phyloP scores from a whole-genome alignment of 2,888 invertebrate species.

The Eilema sororculum region DNA sequence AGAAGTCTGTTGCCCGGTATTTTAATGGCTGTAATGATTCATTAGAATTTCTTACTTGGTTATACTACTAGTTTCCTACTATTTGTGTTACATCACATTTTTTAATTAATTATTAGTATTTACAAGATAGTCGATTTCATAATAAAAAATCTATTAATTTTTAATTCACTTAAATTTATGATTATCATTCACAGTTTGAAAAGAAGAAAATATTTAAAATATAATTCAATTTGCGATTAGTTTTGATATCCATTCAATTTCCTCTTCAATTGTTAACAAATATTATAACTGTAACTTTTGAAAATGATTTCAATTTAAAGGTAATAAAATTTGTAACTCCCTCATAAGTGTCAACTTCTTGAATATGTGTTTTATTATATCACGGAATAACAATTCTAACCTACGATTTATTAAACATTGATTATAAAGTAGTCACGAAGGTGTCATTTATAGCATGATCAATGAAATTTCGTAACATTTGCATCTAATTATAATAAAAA shows the following conservation, averaged over 20 bases:
- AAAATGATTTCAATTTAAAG: slow-evolving; percentile 54
- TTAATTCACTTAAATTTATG: neutral
- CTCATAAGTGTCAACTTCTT: slow-evolving; percentile 55
- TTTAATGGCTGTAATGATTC: neutral
- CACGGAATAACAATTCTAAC: slow-evolving; percentile 54
- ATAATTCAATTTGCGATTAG: slow-evolving; percentile 24
- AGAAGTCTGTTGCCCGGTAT: neutral
- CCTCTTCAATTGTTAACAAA: slow-evolving; percentile 48
- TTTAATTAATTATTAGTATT: neutral
- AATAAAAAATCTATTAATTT: neutral
- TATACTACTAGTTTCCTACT: neutral
- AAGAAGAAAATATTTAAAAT: slow-evolving; percentile 1
- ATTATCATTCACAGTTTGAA: neutral
- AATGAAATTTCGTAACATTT: slow-evolving; percentile 60
- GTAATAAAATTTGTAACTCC: slow-evolving; percentile 49
- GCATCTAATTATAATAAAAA: slow-evolving; percentile 59
- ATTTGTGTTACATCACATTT: no score
- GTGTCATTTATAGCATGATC: slow-evolving; percentile 57
- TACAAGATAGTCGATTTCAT: neutral
- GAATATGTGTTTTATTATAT: slow-evolving; percentile 29
- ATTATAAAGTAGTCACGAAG: slow-evolving; percentile 55
- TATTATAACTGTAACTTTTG: slow-evolving; percentile 46
- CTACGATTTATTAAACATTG: slow-evolving; percentile 60
- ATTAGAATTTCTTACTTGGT: neutral
- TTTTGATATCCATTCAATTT: slow-evolving; percentile 43